Evolutionary conservation across 2,113 vertebrate genomes (phyloP).

Genomic region (Dipodomys spectabilis): DNA sequence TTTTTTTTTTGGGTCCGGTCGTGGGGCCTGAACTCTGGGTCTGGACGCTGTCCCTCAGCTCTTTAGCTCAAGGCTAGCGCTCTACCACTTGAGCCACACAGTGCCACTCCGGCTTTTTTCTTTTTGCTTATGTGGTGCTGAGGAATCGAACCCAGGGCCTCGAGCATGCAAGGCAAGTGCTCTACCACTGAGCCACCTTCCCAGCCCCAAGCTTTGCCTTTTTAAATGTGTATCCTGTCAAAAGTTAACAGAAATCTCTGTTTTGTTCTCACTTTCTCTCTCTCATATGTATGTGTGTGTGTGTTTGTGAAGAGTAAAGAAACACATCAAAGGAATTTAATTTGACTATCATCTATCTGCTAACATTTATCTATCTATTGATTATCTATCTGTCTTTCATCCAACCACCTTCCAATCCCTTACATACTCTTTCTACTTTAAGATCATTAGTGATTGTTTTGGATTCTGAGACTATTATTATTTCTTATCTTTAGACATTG

Average conservation of each 20-base stretch:
- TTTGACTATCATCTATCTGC: not conserved
- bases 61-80: too few species aligned
- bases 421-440: not conserved
- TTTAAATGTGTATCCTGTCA: not conserved
- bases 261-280: not conserved
- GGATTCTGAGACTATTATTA: not conserved
- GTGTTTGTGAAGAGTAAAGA: not conserved
- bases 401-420: too few species aligned
- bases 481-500: constrained; percentile 15
- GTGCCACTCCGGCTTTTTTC: too few species aligned
- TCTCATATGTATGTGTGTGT: too few species aligned
- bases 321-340: not conserved
- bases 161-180: too few species aligned
- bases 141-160: too few species aligned
- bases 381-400: not conserved
- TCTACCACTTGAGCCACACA: too few species aligned
- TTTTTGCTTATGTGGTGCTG: too few species aligned
- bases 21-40: too few species aligned
- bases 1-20: too few species aligned
- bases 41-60: too few species aligned
- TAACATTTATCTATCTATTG: not conserved
- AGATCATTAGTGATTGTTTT: constrained; percentile 30
- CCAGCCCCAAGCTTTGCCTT: not conserved
- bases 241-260: not conserved
- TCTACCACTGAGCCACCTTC: too few species aligned